Evolutionary conservation across 2,888 invertebrate genomes (phyloP), one percentile per base, ranked within the genome.

Genomic region (Stenchaetothrips biformis): DNA sequence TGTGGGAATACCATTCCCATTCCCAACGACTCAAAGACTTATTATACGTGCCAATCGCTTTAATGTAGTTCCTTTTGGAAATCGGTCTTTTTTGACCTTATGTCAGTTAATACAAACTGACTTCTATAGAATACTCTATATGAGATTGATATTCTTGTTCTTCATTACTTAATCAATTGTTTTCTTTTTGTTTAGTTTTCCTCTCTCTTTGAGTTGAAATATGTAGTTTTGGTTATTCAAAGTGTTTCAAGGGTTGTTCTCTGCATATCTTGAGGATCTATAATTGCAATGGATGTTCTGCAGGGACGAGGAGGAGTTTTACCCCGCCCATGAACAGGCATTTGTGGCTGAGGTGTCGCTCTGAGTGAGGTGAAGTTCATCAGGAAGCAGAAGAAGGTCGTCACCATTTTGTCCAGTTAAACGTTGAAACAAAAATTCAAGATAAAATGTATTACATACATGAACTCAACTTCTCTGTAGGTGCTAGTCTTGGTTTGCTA

Each of bases 301-400:
- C 67, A 74, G 67, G 67, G 67, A 74, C 25, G 67, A 74, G 7
- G 67, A 74, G 8, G 67, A 74, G 67, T 74, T 74, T 74, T 74
- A 74, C 25, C 67, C 67, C 9, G 67, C 67, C 21, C 9, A 25
- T 21, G 67, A 74, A 74, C 21, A 25, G 67, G 67, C 67, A 25
- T 21, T 25, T 11, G 21, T 11, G 25, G 67, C 67, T 25, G 67
- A 25, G 25, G 67, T 74, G 16, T 53, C 53, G 18, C 53, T 53
- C 4, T 74, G 21, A 21, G 13, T 13, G 16, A 13, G 6, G 59
- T 13, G 13, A 9, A 13, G 6, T 59, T 18, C 16, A 16, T 18
- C 59, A 7, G 16, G 18, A 13, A 59, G 59, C 18, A 59, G 59
- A 13, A 59, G 59, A 59, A 59, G 59, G 59, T 59, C 59, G 18